Percentiles rank a stretch among this genome's conserved stretches.
phyloP scores from a whole-genome alignment of 2,888 invertebrate genomes.

The Drosophila ezoana region DNA sequence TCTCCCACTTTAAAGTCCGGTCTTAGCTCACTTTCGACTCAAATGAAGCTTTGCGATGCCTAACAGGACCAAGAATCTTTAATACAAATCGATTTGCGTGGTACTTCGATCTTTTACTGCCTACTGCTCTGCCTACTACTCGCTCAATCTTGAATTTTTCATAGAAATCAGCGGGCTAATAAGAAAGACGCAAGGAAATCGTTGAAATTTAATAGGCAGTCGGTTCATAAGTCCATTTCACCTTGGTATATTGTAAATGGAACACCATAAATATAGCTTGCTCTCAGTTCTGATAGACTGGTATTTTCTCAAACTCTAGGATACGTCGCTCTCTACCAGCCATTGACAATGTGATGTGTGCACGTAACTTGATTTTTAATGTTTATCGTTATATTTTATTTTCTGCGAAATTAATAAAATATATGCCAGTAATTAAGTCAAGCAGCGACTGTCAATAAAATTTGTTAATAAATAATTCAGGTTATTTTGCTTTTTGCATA shows the following conservation, averaged over 20 bases:
- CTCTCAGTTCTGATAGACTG: not conserved
- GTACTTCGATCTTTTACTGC: no score
- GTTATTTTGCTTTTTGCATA: slow-evolving; percentile 77
- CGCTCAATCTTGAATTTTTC: no score
- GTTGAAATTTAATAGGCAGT: not conserved
- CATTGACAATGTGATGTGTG: slow-evolving; percentile 5
- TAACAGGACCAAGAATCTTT: no score
- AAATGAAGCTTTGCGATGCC: no score
- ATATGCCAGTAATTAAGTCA: slow-evolving; percentile 80
- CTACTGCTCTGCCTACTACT: no score
- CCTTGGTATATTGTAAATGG: no score
- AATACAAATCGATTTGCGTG: no score
- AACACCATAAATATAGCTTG: no score
- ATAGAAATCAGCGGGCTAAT: not conserved
- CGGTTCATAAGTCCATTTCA: not conserved
- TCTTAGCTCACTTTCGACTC: no score
- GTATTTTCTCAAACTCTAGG: no score
- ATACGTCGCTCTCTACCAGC: not conserved
- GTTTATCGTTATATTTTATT: slow-evolving; percentile 19
- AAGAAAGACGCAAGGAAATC: not conserved
- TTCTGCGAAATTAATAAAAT: slow-evolving; percentile 77
- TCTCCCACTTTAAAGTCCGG: no score
- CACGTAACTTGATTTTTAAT: slow-evolving; percentile 16
- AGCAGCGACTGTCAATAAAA: slow-evolving; percentile 80
- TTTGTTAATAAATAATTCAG: slow-evolving; percentile 80